Conservation (phyloP, 2,797 vertebrate species). For the Tachyglossus aculeatus region DNA sequence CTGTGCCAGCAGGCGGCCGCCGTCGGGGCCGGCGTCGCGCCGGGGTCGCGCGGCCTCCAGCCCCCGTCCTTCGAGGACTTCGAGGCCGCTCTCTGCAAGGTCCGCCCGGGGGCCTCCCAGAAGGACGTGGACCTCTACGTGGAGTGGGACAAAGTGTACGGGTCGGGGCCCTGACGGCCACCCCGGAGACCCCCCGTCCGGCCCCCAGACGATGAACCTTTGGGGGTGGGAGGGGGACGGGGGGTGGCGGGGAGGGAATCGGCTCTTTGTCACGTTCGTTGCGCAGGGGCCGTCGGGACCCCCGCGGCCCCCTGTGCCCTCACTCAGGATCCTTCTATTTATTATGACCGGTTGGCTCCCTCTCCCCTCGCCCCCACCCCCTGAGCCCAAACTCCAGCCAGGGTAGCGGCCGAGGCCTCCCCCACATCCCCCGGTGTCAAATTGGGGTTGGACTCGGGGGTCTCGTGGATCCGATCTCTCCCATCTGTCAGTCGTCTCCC, state of each 20-base stretch:
- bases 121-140: conserved; percentile 92
- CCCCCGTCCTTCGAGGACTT: conserved; percentile 89
- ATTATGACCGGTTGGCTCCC: conserved; percentile 51
- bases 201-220: background rate
- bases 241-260: background rate
- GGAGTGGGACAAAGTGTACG: conserved; percentile 95
- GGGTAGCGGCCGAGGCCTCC: conserved; percentile 9
- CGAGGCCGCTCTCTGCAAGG: conserved; percentile 91
- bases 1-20: conserved; percentile 86
- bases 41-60: conserved; percentile 77
- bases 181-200: background rate
- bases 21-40: conserved; percentile 47
- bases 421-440: conserved; percentile 27
- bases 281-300: conserved; percentile 24
- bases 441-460: background rate
- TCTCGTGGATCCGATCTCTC: background rate
- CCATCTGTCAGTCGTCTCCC: background rate
- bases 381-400: background rate
- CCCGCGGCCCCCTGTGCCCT: conserved; percentile 43
- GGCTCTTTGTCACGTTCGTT: conserved; percentile 1
- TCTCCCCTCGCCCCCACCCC: conserved; percentile 12
- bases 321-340: conserved; percentile 68
- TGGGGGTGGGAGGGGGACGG: conserved; percentile 6
- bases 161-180: conserved; percentile 84
- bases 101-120: conserved; percentile 83